Conservation (phyloP, 2,113 vertebrate genomes). For the Seriola rivoliana region DNA sequence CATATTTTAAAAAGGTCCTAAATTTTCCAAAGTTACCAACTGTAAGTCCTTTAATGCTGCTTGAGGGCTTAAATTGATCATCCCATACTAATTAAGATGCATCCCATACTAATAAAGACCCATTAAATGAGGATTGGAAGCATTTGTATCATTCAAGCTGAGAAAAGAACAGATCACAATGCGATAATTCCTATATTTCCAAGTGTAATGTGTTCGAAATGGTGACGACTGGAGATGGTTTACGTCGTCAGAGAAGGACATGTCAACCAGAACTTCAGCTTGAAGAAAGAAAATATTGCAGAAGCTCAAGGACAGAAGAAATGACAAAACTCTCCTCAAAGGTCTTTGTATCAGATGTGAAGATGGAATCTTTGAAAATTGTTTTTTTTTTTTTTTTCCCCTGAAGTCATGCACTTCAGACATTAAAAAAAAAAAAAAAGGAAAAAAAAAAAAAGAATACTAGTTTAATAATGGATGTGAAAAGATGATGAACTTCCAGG, state of each 20-base stretch:
- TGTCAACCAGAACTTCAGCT: not conserved
- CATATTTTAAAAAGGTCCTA: constrained; percentile 7
- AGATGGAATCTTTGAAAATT: constrained; percentile 13
- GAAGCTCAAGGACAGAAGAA: constrained; percentile 52
- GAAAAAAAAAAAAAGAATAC: no score
- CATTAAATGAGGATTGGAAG: not conserved
- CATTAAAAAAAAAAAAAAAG: no score
- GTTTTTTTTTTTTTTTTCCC: no score
- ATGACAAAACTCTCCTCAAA: constrained; percentile 13
- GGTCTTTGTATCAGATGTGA: constrained; percentile 22
- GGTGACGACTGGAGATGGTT: not conserved
- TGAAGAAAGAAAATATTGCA: constrained; percentile 21
- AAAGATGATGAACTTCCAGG: not conserved
- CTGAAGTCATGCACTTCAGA: not conserved
- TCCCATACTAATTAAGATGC: not conserved
- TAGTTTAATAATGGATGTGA: not conserved
- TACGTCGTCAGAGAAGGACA: constrained; percentile 23
- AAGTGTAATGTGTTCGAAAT: not conserved
- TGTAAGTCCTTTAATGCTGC: not conserved
- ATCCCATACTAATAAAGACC: not conserved
- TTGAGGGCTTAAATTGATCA: no score
- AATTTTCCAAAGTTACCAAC: not conserved
- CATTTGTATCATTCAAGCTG: not conserved
- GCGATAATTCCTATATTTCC: not conserved
- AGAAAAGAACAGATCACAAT: not conserved